Evolutionary conservation across 2,888 invertebrate species (phyloP).

Genomic region (Acronicta psi): DNA sequence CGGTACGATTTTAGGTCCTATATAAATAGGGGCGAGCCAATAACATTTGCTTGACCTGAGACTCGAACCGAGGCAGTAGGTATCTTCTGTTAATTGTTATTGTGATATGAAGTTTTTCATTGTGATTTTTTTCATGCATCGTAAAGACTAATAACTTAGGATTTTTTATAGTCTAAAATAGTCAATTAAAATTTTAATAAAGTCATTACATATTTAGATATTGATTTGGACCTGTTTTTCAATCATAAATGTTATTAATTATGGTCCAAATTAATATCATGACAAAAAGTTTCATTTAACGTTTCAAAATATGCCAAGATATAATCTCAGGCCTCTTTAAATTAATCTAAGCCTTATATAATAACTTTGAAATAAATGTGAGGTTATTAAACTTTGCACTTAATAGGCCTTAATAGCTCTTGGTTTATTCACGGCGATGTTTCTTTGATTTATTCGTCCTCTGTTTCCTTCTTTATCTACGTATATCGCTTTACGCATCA

Average conservation of each 20-base stretch:
- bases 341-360: constrained; percentile 18
- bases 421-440: constrained; percentile 12
- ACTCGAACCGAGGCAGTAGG: too few relatives aligned
- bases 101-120: too few relatives aligned
- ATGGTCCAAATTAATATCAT: not conserved
- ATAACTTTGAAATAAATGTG: constrained; percentile 19
- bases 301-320: constrained; percentile 17
- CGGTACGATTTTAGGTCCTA: too few relatives aligned
- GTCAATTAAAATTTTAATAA: not conserved
- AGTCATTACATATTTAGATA: not conserved
- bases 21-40: too few relatives aligned
- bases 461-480: not conserved
- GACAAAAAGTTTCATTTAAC: constrained; percentile 8
- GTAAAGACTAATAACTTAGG: too few relatives aligned
- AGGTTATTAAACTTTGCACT: constrained; percentile 16
- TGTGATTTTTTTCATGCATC: too few relatives aligned
- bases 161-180: not conserved
- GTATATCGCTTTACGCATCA: constrained; percentile 1
- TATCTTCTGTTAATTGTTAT: too few relatives aligned
- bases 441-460: constrained; percentile 16
- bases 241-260: constrained; percentile 13
- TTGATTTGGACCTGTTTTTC: not conserved
- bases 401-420: constrained; percentile 17
- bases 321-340: constrained; percentile 9
- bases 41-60: too few relatives aligned